A percentile compares a stretch with the other conserved stretches of the same genome.
Conservation (phyloP, 2,797 vertebrate species). For the Cheirogaleus major region DNA sequence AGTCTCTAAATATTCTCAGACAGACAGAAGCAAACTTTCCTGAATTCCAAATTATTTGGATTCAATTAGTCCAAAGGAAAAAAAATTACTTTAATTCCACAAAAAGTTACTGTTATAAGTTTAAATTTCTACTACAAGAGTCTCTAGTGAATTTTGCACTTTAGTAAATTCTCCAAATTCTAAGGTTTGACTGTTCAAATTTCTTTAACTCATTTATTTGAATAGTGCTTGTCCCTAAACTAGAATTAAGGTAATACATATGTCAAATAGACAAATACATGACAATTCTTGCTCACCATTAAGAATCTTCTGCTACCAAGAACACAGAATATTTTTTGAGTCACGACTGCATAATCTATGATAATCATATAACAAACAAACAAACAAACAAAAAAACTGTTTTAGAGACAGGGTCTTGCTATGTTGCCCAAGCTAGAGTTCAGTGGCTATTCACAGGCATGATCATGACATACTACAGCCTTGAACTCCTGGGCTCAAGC, state of each 20-base stretch:
- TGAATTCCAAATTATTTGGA: slow-evolving; percentile 4
- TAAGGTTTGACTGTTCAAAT: slow-evolving; percentile 21
- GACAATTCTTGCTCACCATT: slow-evolving; percentile 34
- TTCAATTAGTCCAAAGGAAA: background rate
- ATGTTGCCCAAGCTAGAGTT: background rate
- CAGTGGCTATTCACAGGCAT: background rate
- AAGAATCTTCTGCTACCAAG: background rate
- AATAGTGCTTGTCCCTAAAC: slow-evolving; percentile 3
- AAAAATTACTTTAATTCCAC: background rate
- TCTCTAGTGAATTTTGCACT: slow-evolving; percentile 26
- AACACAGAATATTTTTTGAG: background rate
- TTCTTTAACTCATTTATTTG: slow-evolving; percentile 37
- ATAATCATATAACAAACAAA: background rate
- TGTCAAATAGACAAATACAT: background rate
- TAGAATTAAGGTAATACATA: slow-evolving; percentile 33
- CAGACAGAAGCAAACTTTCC: slow-evolving; percentile 17
- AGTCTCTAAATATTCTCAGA: slow-evolving; percentile 12
- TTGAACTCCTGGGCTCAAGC: background rate
- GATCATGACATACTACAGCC: background rate
- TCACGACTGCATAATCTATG: background rate
- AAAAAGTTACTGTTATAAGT: slow-evolving; percentile 9
- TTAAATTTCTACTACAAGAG: slow-evolving; percentile 38
- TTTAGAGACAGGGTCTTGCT: background rate
- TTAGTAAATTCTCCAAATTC: slow-evolving; percentile 18
- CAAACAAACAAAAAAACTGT: background rate